A percentile compares a stretch with the other conserved stretches of the same genome.
Conservation (phyloP, 2,888 invertebrate genomes). For the Blastobasis adustella region DNA sequence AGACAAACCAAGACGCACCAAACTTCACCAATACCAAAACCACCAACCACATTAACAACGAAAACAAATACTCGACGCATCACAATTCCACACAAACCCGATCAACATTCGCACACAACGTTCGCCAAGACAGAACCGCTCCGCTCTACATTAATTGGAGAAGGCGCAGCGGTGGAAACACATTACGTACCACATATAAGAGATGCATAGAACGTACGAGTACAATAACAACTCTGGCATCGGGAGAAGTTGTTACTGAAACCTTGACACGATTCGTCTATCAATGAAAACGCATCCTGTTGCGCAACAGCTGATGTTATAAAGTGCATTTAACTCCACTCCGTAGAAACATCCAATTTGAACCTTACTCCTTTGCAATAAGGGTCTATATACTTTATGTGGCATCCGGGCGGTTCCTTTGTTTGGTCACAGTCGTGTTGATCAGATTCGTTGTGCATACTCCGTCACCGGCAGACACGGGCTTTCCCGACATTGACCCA, state of each 20-base stretch:
- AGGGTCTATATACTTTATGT: constrained; percentile 28
- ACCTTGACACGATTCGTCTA: constrained; percentile 11
- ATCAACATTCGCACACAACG: no score
- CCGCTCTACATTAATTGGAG: no score
- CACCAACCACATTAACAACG: no score
- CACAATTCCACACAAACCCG: no score
- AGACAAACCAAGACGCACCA: no score
- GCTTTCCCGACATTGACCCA: constrained; percentile 77
- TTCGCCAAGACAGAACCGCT: no score
- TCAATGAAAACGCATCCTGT: constrained; percentile 15
- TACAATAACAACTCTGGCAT: no score
- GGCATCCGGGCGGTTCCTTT: constrained; percentile 45
- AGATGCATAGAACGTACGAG: no score
- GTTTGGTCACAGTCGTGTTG: constrained; percentile 68
- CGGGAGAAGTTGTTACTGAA: constrained; percentile 3
- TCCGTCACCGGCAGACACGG: constrained; percentile 75
- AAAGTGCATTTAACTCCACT: constrained; percentile 7
- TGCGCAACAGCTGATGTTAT: constrained; percentile 12
- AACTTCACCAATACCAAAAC: no score
- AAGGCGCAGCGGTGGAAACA: neutral
- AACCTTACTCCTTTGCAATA: constrained; percentile 40
- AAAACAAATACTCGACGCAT: no score
- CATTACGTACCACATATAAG: neutral
- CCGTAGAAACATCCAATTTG: constrained; percentile 19
- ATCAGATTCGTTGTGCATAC: constrained; percentile 75